Conservation (phyloP, 2,797 vertebrate genomes). For the Nyctibius grandis region DNA sequence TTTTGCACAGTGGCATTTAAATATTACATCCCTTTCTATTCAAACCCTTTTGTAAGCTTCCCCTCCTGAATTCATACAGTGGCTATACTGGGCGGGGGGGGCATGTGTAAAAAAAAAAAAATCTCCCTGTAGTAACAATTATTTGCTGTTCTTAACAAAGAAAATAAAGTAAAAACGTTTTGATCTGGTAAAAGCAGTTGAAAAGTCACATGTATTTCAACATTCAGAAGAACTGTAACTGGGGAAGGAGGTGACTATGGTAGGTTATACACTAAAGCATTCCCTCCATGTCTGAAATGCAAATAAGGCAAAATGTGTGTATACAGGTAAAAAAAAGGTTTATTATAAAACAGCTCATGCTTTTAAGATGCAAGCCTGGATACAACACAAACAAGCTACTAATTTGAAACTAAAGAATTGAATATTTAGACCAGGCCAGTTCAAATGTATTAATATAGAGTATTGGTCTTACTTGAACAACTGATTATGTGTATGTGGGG, state of each 20-base stretch:
- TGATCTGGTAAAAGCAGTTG: neutral
- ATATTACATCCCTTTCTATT: neutral
- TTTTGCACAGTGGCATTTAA: neutral
- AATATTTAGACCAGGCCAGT: neutral
- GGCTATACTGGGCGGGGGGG: neutral
- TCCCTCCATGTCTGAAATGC: neutral
- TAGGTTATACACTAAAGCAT: neutral
- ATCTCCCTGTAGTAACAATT: neutral
- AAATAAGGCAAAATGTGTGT: slow-evolving; percentile 17
- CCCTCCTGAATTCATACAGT: neutral
- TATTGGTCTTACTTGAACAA: neutral
- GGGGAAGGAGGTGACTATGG: neutral
- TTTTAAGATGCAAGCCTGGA: neutral
- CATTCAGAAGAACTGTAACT: neutral
- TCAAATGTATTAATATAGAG: neutral
- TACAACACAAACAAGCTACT: neutral
- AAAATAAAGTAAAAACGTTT: neutral
- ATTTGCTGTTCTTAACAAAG: neutral
- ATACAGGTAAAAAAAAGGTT: neutral
- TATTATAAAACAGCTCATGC: neutral
- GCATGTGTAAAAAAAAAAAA: no score
- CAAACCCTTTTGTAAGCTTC: neutral
- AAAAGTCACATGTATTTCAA: neutral
- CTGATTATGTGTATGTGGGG: neutral
- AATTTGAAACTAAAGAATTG: neutral